Evolutionary conservation across 2,113 vertebrate species (phyloP).

Genomic region (Mesoclemmys tuberculata): DNA sequence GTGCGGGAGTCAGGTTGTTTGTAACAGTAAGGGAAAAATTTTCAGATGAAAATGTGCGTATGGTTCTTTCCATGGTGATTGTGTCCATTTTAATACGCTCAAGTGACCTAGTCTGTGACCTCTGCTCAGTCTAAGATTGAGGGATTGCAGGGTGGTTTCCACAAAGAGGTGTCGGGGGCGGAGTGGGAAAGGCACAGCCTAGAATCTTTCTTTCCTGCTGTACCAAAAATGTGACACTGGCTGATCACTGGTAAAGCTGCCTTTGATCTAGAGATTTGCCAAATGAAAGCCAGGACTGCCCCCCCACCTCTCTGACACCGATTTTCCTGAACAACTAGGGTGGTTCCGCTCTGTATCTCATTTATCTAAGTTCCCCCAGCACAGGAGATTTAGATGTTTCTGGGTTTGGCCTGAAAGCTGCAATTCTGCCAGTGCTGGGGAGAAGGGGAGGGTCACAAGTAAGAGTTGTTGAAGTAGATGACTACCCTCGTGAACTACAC

Average conservation of each 20-base stretch:
- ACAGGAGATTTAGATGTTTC: neutral
- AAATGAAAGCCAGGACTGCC: neutral
- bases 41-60: neutral
- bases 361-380: neutral
- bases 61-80: neutral
- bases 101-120: neutral
- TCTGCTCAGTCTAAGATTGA: neutral
- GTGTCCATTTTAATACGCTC: neutral
- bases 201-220: neutral
- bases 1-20: neutral
- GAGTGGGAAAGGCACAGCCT: neutral
- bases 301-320: neutral
- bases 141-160: neutral
- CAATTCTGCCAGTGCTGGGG: neutral
- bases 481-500: neutral
- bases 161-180: neutral
- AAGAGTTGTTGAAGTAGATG: constrained; percentile 1
- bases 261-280: neutral
- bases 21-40: neutral
- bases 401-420: neutral
- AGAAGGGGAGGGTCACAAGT: neutral
- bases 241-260: neutral
- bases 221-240: neutral
- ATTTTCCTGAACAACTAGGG: neutral
- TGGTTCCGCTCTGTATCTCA: too few relatives aligned